Evolutionary conservation across 2,113 vertebrate genomes (phyloP), one percentile per base, ranked within the genome.

Genomic region (Penelope pileata): DNA sequence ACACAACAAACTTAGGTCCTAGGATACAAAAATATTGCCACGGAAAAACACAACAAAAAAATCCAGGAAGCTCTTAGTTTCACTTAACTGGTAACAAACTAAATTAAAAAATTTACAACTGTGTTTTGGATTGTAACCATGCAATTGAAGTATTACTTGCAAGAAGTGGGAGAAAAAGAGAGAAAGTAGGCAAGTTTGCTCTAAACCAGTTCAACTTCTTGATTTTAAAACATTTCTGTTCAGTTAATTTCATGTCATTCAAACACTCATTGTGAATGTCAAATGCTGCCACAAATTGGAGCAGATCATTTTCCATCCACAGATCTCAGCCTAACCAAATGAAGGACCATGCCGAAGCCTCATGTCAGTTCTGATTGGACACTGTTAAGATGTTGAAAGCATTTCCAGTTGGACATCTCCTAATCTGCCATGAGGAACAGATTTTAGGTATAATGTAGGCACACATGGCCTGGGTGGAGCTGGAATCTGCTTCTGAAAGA

Each of bases 301-400:
- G 23, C 7, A 91, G 45, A 88, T 87, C 0, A 66, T 62, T 75
- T 70, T 78, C 36, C 1, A 3, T 81, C 63, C 43, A 38, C 56
- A 83, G 23, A 32, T 45, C 64, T 81, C 42, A 92, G 21, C 5
- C 47, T 75, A 82, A 48, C 3, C 9, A 73, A 69, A 82, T 7
- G 30, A 69, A 74, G 16, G 26, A 66, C 14, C 24, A 22, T 54
- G 34, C 63, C 51, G 86, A 87, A 90, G 19, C 9, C n/a, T 56
- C 32, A 10, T 0, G 0, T 6, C 27, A 74, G 0, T 70, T 94
- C 67, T 93, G 48, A 16, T 86, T 5, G 0, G 6, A 42, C 18
- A 22, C 4, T 36, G 10, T 83, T 47, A 51, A 87, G 58, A 87
- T 11, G 14, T 69, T 45, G 16, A 1, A 1, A 42, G 11, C 23